A percentile compares a stretch with the other conserved stretches of the same genome.
Conservation (phyloP, 2,888 invertebrate species). For the Hirudinaria manillensis region DNA sequence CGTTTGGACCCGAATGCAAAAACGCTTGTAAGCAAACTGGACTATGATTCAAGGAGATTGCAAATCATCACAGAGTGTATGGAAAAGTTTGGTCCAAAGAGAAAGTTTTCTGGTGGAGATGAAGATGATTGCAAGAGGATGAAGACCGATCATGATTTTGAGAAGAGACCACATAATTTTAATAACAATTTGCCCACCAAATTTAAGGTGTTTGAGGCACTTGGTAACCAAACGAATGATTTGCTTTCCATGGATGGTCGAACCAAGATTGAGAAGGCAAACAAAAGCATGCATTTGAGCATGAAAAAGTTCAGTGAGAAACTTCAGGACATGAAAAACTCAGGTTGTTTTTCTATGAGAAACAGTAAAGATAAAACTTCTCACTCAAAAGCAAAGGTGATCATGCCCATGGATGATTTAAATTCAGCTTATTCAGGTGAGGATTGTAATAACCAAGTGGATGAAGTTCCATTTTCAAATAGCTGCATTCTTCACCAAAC, state of each 20-base stretch:
- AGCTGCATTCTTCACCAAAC: too few relatives aligned
- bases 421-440: background rate
- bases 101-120: background rate
- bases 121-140: background rate
- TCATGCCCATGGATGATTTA: too few relatives aligned
- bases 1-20: background rate
- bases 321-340: background rate
- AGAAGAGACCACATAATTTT: background rate
- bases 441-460: background rate
- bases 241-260: background rate
- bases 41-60: background rate
- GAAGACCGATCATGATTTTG: background rate
- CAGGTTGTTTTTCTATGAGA: slow-evolving; percentile 2
- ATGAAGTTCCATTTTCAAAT: background rate
- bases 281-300: background rate
- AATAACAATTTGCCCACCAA: background rate
- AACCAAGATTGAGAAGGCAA: background rate
- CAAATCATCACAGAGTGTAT: slow-evolving; percentile 4
- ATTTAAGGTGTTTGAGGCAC: background rate
- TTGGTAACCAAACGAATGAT: background rate
- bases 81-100: background rate
- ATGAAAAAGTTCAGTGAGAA: background rate
- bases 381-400: too few relatives aligned
- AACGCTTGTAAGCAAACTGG: slow-evolving; percentile 9
- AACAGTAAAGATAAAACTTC: background rate